Conservation (phyloP, 1,140 invertebrate genomes). For the Myzus persicae region DNA sequence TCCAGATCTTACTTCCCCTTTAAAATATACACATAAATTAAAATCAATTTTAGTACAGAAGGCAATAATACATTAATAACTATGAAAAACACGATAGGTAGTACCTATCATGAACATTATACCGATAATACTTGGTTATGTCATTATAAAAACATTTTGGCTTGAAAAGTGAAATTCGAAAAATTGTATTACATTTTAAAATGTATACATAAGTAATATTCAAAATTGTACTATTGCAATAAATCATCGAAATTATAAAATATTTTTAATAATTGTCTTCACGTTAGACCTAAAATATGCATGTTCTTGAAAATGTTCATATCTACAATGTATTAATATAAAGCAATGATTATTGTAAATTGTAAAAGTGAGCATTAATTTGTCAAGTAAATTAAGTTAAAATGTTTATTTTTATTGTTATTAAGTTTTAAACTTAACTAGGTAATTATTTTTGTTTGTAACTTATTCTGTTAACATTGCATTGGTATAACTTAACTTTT, state of each 20-base stretch:
- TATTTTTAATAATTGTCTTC: no score
- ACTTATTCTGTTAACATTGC: no score
- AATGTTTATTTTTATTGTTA: no score
- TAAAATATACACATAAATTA: constrained; percentile 54
- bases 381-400: no score
- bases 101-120: background rate
- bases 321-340: background rate
- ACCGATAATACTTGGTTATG: background rate
- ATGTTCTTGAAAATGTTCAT: background rate
- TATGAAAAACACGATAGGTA: background rate
- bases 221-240: background rate
- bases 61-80: no score
- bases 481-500: no score
- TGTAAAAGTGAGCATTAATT: no score
- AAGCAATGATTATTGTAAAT: background rate
- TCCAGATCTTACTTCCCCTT: constrained; percentile 73
- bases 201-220: no score
- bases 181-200: background rate
- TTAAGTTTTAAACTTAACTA: no score
- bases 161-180: background rate
- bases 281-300: background rate
- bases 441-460: no score
- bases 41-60: background rate
- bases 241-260: background rate
- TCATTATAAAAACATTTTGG: background rate